Conservation (phyloP, 1,140 invertebrate species). For the Aplysia californica region DNA sequence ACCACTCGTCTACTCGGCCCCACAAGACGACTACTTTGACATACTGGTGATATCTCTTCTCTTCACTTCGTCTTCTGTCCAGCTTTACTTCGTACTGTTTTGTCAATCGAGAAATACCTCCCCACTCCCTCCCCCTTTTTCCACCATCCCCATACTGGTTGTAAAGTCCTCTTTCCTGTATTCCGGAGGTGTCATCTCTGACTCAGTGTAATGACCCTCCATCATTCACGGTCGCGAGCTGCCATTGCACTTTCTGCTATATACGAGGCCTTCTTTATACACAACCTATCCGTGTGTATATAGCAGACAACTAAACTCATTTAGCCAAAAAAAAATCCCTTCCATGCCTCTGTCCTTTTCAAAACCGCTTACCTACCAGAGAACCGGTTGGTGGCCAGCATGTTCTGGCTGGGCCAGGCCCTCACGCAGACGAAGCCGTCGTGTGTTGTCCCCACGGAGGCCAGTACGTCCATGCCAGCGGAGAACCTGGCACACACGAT, state of each 20-base stretch:
- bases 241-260: no score
- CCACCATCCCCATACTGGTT: no score
- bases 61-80: no score
- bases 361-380: slow-evolving; percentile 5
- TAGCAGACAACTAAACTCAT: not conserved
- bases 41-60: no score
- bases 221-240: not conserved
- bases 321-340: not conserved
- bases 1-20: no score
- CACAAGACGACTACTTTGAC: no score
- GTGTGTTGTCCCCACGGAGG: not conserved
- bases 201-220: not conserved
- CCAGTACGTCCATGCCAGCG: slow-evolving; percentile 9
- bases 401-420: slow-evolving; percentile 11
- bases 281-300: not conserved
- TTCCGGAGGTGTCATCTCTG: no score
- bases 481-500: slow-evolving; percentile 14
- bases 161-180: no score
- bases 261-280: not conserved
- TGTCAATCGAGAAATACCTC: no score
- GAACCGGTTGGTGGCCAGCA: not conserved
- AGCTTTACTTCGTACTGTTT: no score
- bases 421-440: slow-evolving; percentile 4
- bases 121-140: no score
- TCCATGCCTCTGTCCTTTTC: not conserved